A percentile compares a stretch with the other conserved stretches of the same genome.
phyloP scores from a whole-genome alignment of 2,888 invertebrate genomes.

The Mythimna vitellina region DNA sequence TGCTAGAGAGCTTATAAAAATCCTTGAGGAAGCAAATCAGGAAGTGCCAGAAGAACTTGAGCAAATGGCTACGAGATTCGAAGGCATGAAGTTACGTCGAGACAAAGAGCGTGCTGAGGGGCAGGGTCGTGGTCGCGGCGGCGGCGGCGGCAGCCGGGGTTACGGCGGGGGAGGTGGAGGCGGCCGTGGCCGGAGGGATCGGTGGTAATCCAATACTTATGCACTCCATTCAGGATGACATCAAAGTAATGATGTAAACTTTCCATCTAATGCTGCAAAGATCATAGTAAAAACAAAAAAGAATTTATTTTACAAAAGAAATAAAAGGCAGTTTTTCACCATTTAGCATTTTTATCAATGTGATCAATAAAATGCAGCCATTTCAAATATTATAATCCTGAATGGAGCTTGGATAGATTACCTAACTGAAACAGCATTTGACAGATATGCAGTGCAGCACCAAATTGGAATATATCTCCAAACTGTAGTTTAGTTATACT shows the following conservation, averaged over 20 bases:
- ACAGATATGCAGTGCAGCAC: constrained; percentile 12
- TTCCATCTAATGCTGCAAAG: neutral
- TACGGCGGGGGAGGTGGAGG: constrained; percentile 72
- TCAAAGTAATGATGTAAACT: neutral
- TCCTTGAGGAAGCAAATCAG: constrained; percentile 96
- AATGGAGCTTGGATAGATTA: constrained; percentile 15
- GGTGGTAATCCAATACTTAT: constrained; percentile 69
- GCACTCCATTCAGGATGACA: constrained; percentile 33
- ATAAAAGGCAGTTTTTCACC: constrained; percentile 3
- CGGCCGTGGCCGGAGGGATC: constrained; percentile 75
- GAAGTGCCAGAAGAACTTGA: constrained; percentile 94
- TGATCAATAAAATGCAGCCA: constrained; percentile 9
- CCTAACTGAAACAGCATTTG: constrained; percentile 29
- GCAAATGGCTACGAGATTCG: constrained; percentile 94
- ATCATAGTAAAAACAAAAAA: constrained; percentile 1
- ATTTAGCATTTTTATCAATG: constrained; percentile 1
- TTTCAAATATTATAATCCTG: constrained; percentile 21
- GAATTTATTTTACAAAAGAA: constrained; percentile 21
- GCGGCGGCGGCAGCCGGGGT: constrained; percentile 72
- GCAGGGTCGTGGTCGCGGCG: constrained; percentile 78
- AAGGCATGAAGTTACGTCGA: constrained; percentile 92
- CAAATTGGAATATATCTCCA: constrained; percentile 1
- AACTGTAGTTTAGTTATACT: constrained; percentile 9
- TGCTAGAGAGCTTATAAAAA: constrained; percentile 95
- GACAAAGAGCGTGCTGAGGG: constrained; percentile 88